phyloP scores from a whole-genome alignment of 2,888 invertebrate genomes.

The Ennomos quercinarius region DNA sequence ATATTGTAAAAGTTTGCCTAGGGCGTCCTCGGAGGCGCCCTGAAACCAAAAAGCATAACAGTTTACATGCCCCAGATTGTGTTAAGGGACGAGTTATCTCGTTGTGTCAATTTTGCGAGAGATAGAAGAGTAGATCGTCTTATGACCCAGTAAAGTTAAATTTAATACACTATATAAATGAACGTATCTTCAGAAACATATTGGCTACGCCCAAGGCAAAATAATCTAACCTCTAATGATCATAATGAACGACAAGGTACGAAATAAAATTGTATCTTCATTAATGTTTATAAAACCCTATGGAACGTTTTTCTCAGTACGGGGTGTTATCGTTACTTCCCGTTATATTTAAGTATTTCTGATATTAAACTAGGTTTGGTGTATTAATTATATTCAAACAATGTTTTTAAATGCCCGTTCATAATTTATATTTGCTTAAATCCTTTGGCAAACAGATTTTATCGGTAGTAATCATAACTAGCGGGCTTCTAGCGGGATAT shows the following conservation, averaged over 20 bases:
- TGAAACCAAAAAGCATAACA: slow-evolving; percentile 69
- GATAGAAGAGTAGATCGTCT: slow-evolving; percentile 40
- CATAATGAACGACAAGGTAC: too few species aligned
- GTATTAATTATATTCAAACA: too few species aligned
- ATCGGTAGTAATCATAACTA: slow-evolving; percentile 19
- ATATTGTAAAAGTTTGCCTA: slow-evolving; percentile 71
- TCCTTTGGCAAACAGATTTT: slow-evolving; percentile 27
- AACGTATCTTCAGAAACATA: background rate
- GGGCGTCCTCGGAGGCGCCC: slow-evolving; percentile 63
- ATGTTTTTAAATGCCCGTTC: slow-evolving; percentile 8
- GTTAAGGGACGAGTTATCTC: slow-evolving; percentile 73
- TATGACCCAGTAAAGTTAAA: background rate
- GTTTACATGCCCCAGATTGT: slow-evolving; percentile 75
- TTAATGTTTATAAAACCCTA: too few species aligned
- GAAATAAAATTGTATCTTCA: too few species aligned
- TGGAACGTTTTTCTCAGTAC: too few species aligned
- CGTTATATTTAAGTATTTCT: background rate
- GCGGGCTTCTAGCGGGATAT: slow-evolving; percentile 23
- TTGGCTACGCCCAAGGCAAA: too few species aligned
- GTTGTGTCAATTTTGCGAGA: slow-evolving; percentile 66
- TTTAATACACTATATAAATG: too few species aligned
- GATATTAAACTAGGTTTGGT: too few species aligned
- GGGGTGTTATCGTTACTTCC: too few species aligned
- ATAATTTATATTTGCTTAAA: slow-evolving; percentile 13
- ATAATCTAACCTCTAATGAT: too few species aligned